phyloP scores from a whole-genome alignment of 2,113 vertebrate genomes.

The Lynx canadensis region DNA sequence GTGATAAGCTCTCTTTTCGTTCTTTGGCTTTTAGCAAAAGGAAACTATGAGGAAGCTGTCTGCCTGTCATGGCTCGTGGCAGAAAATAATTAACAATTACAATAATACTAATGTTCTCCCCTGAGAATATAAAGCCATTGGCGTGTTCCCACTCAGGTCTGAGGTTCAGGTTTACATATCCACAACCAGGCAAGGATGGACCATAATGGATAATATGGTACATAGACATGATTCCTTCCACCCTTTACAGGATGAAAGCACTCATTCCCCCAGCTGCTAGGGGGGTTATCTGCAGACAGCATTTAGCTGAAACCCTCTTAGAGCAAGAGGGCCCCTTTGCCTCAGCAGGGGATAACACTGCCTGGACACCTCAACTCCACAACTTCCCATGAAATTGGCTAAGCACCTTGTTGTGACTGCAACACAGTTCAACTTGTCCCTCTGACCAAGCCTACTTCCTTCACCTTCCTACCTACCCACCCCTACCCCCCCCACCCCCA shows the following conservation, averaged over 20 bases:
- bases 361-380: not conserved
- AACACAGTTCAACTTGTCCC: not conserved
- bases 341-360: not conserved
- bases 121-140: not conserved
- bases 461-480: not conserved
- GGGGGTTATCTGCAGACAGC: not conserved
- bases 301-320: not conserved
- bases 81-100: not conserved
- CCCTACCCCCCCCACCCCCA: not conserved
- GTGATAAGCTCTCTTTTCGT: not conserved
- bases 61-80: not conserved
- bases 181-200: not conserved
- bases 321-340: not conserved
- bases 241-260: not conserved
- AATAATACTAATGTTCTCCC: not conserved
- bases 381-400: not conserved
- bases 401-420: not conserved
- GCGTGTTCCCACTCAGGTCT: not conserved
- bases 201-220: not conserved
- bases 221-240: not conserved
- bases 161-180: not conserved
- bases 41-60: not conserved
- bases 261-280: not conserved
- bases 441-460: not conserved
- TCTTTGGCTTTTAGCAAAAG: not conserved